Evolutionary conservation across 2,113 vertebrate species (phyloP), one percentile per base, ranked within the genome.

Genomic region (Mirounga angustirostris): DNA sequence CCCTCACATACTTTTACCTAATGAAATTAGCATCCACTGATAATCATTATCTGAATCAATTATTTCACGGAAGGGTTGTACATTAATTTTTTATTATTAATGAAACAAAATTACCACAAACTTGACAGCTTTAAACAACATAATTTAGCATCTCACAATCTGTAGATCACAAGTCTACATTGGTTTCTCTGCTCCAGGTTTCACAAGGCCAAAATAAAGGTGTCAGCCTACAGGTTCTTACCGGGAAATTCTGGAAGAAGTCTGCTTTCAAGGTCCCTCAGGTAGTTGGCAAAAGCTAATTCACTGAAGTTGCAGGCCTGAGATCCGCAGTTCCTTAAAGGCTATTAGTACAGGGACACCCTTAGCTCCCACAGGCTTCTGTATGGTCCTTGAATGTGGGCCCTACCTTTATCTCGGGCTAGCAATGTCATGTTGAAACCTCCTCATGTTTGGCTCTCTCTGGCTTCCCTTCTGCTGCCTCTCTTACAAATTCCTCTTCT

Each of bases 141-240:
- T 22, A 91, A 67, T 83, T 93, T 58, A 88, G 18, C 16, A 95
- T 91, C 36, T 83, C 81, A 83, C 52, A 81, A 61, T 69, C n/a
- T 63, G 28, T 4, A 78, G 46, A 52, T 36, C 19, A 96, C 46
- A 91, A 69, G 15, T 76, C 6, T 43, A 2, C 26, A 8, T 12
- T 56, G 24, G 19, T n/a, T 69, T 91, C 74, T 95, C 86, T 87
- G 15, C 13, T 54, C 19, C 5, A 80, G 18, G 61, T 63, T 91
- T 91, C 15, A 26, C 28, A 80, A 80, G 80, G 19, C 36, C 71
- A 73, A 82, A 90, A 91, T 63, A 14, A 63, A 95, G 30, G 30
- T 73, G 28, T 79, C 21, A 82, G 80, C 18, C 67, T 33, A 33
- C 4, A 40, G 40, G 54, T 13, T 93, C 28, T 69, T 87, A 81